A percentile compares a stretch with the other conserved stretches of the same genome.
These are phyloP conservation scores for Paracanthobrama guichenoti DNA, from an alignment of 2,113 vertebrate genomes.

Conservation along the genomic window DNA sequence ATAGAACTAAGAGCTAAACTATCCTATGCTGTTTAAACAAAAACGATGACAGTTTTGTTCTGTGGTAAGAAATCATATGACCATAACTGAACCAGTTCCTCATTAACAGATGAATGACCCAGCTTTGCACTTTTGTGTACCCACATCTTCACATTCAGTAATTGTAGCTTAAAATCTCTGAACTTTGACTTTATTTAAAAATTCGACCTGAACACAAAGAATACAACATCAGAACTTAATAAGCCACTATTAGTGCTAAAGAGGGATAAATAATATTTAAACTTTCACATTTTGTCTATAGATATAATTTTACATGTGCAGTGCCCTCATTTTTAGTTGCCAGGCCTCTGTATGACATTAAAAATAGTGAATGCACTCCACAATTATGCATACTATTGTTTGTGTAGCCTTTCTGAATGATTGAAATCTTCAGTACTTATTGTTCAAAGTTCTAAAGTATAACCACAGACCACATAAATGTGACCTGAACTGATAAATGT, in stretches of 20 bases:
- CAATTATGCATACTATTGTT: not conserved
- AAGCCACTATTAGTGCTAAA: not conserved
- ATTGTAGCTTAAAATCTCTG: not conserved
- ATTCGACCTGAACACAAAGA: not conserved
- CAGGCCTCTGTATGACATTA: too few species aligned
- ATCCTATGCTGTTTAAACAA: not conserved
- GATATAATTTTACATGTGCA: too few species aligned
- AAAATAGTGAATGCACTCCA: not conserved
- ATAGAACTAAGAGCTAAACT: not conserved
- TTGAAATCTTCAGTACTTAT: not conserved
- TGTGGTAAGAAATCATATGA: not conserved
- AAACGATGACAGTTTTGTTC: not conserved
- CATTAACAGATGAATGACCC: not conserved
- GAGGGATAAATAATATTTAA: not conserved
- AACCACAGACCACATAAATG: not conserved
- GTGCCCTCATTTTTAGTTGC: too few species aligned
- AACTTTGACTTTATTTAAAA: not conserved
- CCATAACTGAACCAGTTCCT: constrained; percentile 7
- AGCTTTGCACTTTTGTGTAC: not conserved
- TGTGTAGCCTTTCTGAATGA: not conserved
- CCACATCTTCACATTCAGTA: not conserved
- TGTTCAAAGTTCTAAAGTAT: not conserved
- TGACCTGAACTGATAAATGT: not conserved
- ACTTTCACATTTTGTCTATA: not conserved
- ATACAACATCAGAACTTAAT: too few species aligned